These are phyloP conservation scores for Parthenolecanium corni DNA, from an alignment of 2,888 invertebrate species.

Conservation along the genomic window DNA sequence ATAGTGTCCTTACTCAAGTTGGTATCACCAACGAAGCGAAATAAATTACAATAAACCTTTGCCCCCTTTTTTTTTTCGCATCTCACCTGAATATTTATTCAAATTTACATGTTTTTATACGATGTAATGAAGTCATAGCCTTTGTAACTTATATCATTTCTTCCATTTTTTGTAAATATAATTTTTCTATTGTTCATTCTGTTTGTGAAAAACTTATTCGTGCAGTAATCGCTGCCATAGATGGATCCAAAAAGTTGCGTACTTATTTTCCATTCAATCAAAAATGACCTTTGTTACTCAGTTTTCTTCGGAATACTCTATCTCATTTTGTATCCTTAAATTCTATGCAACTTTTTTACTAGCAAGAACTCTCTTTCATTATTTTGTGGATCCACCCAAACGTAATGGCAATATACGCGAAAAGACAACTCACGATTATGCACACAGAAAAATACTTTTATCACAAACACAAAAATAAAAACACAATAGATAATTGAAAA, in stretches of 20 bases:
- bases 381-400: no score
- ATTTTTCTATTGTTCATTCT: no score
- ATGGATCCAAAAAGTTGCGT: no score
- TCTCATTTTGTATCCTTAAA: no score
- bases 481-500: background rate
- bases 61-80: background rate
- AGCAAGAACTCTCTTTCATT: no score
- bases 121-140: background rate
- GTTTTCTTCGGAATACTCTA: no score
- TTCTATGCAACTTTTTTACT: no score
- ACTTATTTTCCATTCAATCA: no score
- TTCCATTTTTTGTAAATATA: no score
- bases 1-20: constrained; percentile 60
- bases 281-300: no score
- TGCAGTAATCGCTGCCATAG: background rate
- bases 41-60: constrained; percentile 27
- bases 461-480: background rate
- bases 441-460: background rate
- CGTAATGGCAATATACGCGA: no score
- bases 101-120: background rate
- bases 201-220: no score
- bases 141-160: background rate
- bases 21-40: constrained; percentile 35
- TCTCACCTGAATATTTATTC: background rate
- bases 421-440: background rate